Conservation (phyloP, 2,888 invertebrate species). For the Drosophila greeni region DNA sequence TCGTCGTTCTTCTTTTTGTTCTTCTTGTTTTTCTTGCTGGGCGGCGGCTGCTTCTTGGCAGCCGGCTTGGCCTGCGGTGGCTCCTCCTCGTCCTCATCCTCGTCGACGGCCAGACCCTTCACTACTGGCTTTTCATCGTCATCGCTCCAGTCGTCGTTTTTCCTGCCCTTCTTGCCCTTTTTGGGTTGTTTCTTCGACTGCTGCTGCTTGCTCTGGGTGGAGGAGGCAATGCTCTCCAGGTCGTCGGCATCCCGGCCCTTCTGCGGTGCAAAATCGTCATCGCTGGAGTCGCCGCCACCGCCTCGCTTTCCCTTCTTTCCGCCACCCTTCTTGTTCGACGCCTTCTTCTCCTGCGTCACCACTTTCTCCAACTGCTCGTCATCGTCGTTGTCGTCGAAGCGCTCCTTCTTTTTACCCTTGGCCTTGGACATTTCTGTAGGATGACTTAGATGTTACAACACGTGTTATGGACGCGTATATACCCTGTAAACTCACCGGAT, state of each 20-base stretch:
- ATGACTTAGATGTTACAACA: not conserved
- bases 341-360: slow-evolving; percentile 49
- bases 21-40: slow-evolving; percentile 69
- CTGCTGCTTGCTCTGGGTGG: slow-evolving; percentile 55
- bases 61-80: slow-evolving; percentile 38
- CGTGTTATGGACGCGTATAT: not conserved
- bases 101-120: slow-evolving; percentile 45
- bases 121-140: slow-evolving; percentile 43
- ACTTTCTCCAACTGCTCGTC: slow-evolving; percentile 58
- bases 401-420: slow-evolving; percentile 74
- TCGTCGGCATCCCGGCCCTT: slow-evolving; percentile 77
- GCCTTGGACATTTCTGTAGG: slow-evolving; percentile 59
- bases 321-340: slow-evolving; percentile 61
- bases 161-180: slow-evolving; percentile 79
- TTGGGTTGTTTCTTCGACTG: slow-evolving; percentile 68
- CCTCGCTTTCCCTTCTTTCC: slow-evolving; percentile 77
- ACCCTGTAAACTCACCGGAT: slow-evolving; percentile 6
- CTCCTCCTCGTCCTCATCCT: slow-evolving; percentile 49
- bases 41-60: slow-evolving; percentile 57
- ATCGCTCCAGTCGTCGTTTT: slow-evolving; percentile 80
- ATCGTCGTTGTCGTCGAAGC: slow-evolving; percentile 70
- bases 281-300: slow-evolving; percentile 80
- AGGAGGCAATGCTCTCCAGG: slow-evolving; percentile 61
- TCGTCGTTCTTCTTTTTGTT: slow-evolving; percentile 68
- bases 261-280: slow-evolving; percentile 78